phyloP scores from a whole-genome alignment of 2,888 invertebrate genomes.

The Drosophila histrio region DNA sequence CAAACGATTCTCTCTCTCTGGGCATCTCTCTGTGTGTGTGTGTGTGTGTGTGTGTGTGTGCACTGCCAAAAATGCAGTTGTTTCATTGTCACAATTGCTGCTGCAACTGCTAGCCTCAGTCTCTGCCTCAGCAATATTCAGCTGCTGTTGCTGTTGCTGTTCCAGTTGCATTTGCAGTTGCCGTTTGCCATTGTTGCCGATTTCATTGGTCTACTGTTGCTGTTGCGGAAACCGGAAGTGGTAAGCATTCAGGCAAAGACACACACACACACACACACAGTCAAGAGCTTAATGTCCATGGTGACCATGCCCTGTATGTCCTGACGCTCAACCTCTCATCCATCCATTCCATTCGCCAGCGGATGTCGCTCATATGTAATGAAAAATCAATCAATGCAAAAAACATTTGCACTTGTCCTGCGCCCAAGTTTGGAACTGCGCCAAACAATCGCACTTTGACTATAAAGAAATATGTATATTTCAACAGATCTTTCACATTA shows the following conservation, averaged over 20 bases:
- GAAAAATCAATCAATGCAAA: slow-evolving; percentile 78
- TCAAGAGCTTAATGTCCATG: slow-evolving; percentile 49
- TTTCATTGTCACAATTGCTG: slow-evolving; percentile 74
- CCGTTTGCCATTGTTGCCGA: slow-evolving; percentile 25
- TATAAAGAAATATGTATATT: not conserved
- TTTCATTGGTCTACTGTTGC: slow-evolving; percentile 36
- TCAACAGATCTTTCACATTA: not conserved
- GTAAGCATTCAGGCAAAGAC: slow-evolving; percentile 72
- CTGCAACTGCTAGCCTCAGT: slow-evolving; percentile 24
- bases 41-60: slow-evolving; percentile 7
- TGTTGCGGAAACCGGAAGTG: slow-evolving; percentile 77
- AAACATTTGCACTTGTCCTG: slow-evolving; percentile 36
- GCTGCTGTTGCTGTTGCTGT: slow-evolving; percentile 36
- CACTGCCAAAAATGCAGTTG: slow-evolving; percentile 74
- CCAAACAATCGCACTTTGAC: not conserved
- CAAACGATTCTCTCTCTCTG: slow-evolving; percentile 49
- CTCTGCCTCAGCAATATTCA: slow-evolving; percentile 18
- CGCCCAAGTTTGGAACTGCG: slow-evolving; percentile 4
- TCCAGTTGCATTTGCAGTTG: slow-evolving; percentile 37
- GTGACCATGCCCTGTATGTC: slow-evolving; percentile 26
- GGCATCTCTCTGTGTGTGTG: slow-evolving; percentile 7
- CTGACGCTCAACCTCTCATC: not conserved
- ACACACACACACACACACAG: slow-evolving; percentile 22
- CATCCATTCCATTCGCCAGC: slow-evolving; percentile 23
- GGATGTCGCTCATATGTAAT: slow-evolving; percentile 75